These are phyloP conservation scores for Emesis furor DNA, from an alignment of 2,888 invertebrate species.

Conservation along the genomic window DNA sequence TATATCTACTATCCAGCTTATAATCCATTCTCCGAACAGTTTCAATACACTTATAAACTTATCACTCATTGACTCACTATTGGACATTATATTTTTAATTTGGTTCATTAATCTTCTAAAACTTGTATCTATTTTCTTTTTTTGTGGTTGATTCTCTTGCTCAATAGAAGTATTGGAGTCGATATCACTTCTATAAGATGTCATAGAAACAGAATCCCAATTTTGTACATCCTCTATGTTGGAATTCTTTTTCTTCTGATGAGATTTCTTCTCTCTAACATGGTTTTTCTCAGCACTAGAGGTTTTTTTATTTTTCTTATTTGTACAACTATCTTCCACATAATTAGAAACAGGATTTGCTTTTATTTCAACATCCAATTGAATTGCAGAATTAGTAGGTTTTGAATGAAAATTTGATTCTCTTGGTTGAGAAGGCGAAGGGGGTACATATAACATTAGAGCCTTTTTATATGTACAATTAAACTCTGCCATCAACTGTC, in stretches of 20 bases:
- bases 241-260: neutral
- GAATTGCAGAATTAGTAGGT: too few relatives aligned
- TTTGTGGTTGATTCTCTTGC: neutral
- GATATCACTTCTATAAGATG: neutral
- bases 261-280: neutral
- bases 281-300: neutral
- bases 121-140: neutral
- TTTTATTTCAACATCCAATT: neutral
- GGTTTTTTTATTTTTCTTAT: neutral
- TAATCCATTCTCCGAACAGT: neutral
- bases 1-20: neutral
- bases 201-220: neutral
- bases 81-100: neutral
- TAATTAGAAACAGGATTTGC: neutral
- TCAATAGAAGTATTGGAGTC: neutral
- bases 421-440: too few relatives aligned
- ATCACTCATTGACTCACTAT: neutral
- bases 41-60: neutral
- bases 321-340: neutral
- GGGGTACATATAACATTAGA: too few relatives aligned
- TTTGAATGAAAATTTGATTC: too few relatives aligned
- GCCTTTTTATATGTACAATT: neutral
- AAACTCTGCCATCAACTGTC: neutral
- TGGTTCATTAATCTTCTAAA: slow-evolving; percentile 1
- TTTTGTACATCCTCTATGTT: neutral